Base-by-base conservation (phyloP, 64 coral and sea anemone genomes). In the Catalaphyllia jardinei region DNA sequence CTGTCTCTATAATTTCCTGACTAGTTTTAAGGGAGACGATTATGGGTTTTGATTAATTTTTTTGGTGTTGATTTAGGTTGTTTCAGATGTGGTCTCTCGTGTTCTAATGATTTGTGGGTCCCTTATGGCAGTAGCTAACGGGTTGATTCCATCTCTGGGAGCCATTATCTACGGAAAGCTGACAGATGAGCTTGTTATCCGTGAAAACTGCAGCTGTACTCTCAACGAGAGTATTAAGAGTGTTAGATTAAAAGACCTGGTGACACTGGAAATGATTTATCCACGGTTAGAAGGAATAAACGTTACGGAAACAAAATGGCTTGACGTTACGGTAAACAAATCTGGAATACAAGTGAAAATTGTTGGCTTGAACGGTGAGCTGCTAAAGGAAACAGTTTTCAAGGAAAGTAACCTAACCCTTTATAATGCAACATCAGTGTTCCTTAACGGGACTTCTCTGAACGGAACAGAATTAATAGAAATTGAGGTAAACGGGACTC, bases 31-130 rank as follows among this genome's bases (percentile, higher is more conserved):
- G 5, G 5, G 42, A 46, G 42, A n/a, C n/a, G n/a, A n/a, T n/a
- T n/a, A n/a, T n/a, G n/a, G n/a, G n/a, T n/a, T n/a, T n/a, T n/a
- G n/a, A n/a, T n/a, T n/a, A n/a, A n/a, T n/a, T n/a, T n/a, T n/a
- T 0, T 18, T 79, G 42, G 42, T 82, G 1, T 28, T 54, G 5
- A 28, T 88, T 65, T 88, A 96, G 95, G 78, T 80, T 72, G 77
- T 96, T 29, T 75, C 60, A 54, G 95, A 96, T 75, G 42, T 82
- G 29, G 20, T 91, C 62, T 90, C 95, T 22, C 95, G 81, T 69
- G 80, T 96, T 52, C 91, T 96, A 17, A 73, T 97, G 88, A 75
- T 97, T 71, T 94, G 91, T 77, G 95, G 95, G 13, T 94, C 95
- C 54, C 76, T 97, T 0, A 80, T 97, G 22, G 95, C 95, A 72